These are phyloP conservation scores for Ceratothoa steindachneri DNA, from an alignment of 2,888 invertebrate genomes.

Conservation along the genomic window DNA sequence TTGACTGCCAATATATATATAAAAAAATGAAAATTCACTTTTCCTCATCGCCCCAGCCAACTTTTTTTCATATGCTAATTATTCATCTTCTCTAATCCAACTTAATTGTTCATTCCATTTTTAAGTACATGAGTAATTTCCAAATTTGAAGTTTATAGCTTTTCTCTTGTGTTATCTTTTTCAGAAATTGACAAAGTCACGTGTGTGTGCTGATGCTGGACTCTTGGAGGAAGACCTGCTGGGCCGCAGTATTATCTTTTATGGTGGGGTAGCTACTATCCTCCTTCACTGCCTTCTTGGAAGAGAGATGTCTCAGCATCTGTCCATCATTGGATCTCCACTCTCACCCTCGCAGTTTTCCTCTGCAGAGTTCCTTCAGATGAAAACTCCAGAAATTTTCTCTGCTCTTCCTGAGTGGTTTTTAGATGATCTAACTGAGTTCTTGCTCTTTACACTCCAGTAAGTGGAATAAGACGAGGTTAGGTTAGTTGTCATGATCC, in stretches of 20 bases:
- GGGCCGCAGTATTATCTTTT: constrained; percentile 58
- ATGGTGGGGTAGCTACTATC: constrained; percentile 37
- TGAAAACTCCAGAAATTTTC: constrained; percentile 69
- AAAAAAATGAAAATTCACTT: no score
- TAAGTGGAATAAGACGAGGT: no score
- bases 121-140: no score
- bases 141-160: neutral
- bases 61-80: no score
- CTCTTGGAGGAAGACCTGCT: constrained; percentile 79
- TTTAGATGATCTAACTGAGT: constrained; percentile 94
- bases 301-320: neutral
- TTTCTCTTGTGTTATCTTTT: neutral
- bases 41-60: no score
- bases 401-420: constrained; percentile 94
- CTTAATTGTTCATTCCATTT: no score
- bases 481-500: neutral
- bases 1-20: no score
- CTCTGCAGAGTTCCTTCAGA: constrained; percentile 50
- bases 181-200: constrained; percentile 65
- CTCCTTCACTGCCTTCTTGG: constrained; percentile 30
- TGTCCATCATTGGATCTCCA: constrained; percentile 19
- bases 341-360: constrained; percentile 17
- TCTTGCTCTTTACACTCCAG: constrained; percentile 87
- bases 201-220: constrained; percentile 84
- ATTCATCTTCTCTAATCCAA: no score